Evolutionary conservation across 2,797 vertebrate species (phyloP).

Genomic region (Simalia tracyae): DNA sequence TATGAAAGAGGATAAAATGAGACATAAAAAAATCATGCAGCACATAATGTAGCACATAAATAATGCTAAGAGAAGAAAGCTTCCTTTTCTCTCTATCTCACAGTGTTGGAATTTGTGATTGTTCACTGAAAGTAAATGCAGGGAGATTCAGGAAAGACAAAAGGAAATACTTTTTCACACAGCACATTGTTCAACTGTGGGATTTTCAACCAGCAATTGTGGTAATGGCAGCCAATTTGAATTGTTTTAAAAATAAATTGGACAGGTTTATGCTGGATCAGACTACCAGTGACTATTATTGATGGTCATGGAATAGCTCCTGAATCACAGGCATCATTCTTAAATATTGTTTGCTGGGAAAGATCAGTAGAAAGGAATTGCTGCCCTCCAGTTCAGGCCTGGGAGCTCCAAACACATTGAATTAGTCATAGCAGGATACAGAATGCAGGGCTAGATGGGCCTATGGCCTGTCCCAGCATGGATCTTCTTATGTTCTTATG

Average conservation of each 20-base stretch:
- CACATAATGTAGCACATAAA: background rate
- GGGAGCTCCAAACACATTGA: background rate
- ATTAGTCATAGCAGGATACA: background rate
- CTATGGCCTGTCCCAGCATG: background rate
- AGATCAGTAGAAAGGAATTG: background rate
- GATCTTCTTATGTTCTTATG: background rate
- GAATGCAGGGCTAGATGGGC: background rate
- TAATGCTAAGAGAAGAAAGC: background rate
- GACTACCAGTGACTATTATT: no score
- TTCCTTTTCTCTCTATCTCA: background rate
- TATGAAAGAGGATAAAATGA: background rate
- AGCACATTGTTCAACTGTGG: no score
- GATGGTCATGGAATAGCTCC: background rate
- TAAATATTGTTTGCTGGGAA: background rate
- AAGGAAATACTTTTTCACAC: background rate
- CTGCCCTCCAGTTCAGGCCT: background rate
- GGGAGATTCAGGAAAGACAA: background rate
- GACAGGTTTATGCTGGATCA: no score
- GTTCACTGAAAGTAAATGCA: background rate
- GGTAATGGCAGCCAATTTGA: no score
- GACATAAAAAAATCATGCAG: background rate
- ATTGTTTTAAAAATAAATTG: no score
- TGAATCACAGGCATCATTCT: background rate
- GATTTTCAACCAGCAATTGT: no score
- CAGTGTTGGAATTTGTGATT: background rate